A percentile compares a stretch with the other conserved stretches of the same genome.
These are phyloP conservation scores for Pantala flavescens DNA, from an alignment of 1,140 invertebrate species.

Conservation along the genomic window DNA sequence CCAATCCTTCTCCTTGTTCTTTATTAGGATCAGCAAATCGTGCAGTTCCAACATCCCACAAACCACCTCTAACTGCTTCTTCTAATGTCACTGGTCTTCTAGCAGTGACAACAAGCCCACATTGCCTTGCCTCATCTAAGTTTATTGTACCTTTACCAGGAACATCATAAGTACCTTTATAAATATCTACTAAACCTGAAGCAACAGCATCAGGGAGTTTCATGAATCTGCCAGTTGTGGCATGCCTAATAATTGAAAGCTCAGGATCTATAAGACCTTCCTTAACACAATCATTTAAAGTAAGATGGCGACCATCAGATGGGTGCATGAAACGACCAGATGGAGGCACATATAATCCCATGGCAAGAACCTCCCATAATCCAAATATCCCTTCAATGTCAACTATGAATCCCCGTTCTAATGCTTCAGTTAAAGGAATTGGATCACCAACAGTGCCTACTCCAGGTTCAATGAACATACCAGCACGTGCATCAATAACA, in stretches of 20 bases:
- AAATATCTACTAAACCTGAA: slow-evolving; percentile 59
- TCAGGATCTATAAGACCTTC: slow-evolving; percentile 72
- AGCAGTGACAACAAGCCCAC: slow-evolving; percentile 62
- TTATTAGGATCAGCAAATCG: slow-evolving; percentile 59
- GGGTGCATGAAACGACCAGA: slow-evolving; percentile 72
- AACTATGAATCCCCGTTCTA: slow-evolving; percentile 65
- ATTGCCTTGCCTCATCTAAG: slow-evolving; percentile 57
- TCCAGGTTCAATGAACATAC: slow-evolving; percentile 63
- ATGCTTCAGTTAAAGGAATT: slow-evolving; percentile 57
- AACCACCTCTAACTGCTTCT: slow-evolving; percentile 60
- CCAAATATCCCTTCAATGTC: slow-evolving; percentile 75
- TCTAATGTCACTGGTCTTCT: slow-evolving; percentile 60
- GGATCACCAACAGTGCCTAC: slow-evolving; percentile 39
- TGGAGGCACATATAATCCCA: slow-evolving; percentile 66
- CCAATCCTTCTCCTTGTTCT: slow-evolving; percentile 52
- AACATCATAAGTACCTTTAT: slow-evolving; percentile 54
- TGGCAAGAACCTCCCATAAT: slow-evolving; percentile 69
- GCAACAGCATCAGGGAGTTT: slow-evolving; percentile 63
- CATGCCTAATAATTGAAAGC: slow-evolving; percentile 66
- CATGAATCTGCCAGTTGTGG: slow-evolving; percentile 56
- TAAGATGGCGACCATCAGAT: slow-evolving; percentile 59
- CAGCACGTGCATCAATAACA: slow-evolving; percentile 69
- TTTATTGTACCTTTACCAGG: slow-evolving; percentile 48
- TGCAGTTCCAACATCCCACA: slow-evolving; percentile 67
- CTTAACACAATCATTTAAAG: slow-evolving; percentile 65